Percentiles rank a stretch among this genome's conserved stretches.
Evolutionary conservation across 2,113 vertebrate genomes (phyloP).

Genomic region (Leptobrachium leishanense): DNA sequence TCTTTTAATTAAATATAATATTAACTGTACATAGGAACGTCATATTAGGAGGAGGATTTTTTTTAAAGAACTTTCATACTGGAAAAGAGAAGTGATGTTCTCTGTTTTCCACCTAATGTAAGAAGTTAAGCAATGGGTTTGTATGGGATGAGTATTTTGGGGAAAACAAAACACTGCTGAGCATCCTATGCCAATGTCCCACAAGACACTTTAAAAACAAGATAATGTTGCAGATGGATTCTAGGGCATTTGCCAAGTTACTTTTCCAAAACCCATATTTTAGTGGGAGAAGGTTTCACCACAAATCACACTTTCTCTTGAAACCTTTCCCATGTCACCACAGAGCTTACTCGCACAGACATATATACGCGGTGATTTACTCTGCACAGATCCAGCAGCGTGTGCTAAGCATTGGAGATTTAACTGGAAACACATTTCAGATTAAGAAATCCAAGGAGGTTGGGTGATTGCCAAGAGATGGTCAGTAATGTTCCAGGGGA

Average conservation of each 20-base stretch:
- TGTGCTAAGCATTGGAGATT: background rate
- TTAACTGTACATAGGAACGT: too few relatives aligned
- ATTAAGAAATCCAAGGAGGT: conserved; percentile 1
- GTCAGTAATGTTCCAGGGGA: background rate
- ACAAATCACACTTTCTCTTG: conserved; percentile 16
- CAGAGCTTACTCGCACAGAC: background rate
- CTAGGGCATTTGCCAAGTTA: conserved; percentile 13
- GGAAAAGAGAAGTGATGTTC: background rate
- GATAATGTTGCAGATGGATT: conserved; percentile 42
- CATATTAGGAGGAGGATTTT: too few relatives aligned
- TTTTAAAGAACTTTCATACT: background rate
- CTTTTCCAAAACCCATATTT: conserved; percentile 27
- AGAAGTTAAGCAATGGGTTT: background rate
- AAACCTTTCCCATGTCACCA: conserved; percentile 24
- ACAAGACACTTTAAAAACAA: conserved; percentile 21
- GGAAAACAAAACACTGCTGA: background rate
- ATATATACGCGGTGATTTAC: background rate
- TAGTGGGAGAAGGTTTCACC: conserved; percentile 14
- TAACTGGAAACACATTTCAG: conserved; percentile 12
- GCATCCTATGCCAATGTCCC: conserved; percentile 28
- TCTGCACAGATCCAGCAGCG: background rate
- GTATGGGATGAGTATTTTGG: conserved; percentile 4
- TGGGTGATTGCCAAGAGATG: conserved; percentile 12
- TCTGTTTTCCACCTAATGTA: background rate
- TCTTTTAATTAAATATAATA: too few relatives aligned